These are phyloP conservation scores for Gymnocypris eckloni DNA, from an alignment of 2,797 vertebrate genomes.

Conservation along the genomic window DNA sequence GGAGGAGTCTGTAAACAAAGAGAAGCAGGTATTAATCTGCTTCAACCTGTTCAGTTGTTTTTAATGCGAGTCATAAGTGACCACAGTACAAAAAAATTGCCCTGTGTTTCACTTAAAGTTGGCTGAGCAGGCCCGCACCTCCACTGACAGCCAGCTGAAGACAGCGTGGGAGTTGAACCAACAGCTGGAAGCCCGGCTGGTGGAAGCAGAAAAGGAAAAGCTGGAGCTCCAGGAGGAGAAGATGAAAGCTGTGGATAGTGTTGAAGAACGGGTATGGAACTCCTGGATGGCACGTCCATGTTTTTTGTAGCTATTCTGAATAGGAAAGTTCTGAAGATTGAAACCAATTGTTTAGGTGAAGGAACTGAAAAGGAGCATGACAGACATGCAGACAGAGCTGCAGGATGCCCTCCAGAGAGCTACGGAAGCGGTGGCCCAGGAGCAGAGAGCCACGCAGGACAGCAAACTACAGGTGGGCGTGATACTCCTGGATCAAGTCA, in stretches of 20 bases:
- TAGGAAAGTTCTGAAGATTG: neutral
- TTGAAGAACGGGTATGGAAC: conserved; percentile 87
- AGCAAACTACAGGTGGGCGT: conserved; percentile 88
- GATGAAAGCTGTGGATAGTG: conserved; percentile 84
- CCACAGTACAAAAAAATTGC: neutral
- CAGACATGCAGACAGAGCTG: conserved; percentile 86
- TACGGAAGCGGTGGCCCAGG: conserved; percentile 81
- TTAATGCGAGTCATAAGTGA: neutral
- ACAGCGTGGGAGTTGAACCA: conserved; percentile 88
- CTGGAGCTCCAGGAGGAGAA: conserved; percentile 88
- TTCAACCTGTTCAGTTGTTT: neutral
- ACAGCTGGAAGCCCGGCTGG: conserved; percentile 89
- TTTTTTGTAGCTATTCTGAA: neutral
- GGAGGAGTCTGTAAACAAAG: conserved; percentile 93
- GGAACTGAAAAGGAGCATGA: conserved; percentile 88
- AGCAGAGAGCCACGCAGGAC: conserved; percentile 91
- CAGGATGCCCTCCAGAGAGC: conserved; percentile 92
- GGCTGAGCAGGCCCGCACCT: conserved; percentile 81
- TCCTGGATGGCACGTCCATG: neutral
- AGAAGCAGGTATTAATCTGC: conserved; percentile 84
- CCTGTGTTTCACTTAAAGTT: conserved; percentile 63
- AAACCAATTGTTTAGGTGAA: conserved; percentile 74
- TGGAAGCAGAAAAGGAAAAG: conserved; percentile 90
- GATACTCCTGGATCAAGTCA: neutral
- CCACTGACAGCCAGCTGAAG: conserved; percentile 87